Conservation (phyloP, 2,797 vertebrate species). For the Silurus lanzhouensis region DNA sequence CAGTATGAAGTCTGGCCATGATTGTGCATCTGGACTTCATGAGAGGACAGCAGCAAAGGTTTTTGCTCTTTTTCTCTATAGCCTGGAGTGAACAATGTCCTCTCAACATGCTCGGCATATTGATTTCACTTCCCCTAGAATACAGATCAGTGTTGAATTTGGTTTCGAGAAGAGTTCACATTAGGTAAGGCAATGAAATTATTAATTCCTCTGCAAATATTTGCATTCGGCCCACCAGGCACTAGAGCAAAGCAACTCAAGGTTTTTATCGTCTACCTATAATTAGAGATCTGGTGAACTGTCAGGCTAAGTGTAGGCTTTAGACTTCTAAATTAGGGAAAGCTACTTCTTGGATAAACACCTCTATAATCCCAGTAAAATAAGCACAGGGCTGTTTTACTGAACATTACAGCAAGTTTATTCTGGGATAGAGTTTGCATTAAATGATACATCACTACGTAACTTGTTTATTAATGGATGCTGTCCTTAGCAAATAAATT, state of each 20-base stretch:
- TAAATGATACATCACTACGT: too few species aligned
- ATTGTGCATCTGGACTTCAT: constrained; percentile 15
- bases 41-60: neutral
- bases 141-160: neutral
- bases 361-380: neutral
- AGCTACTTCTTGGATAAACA: neutral
- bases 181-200: neutral
- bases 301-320: constrained; percentile 18
- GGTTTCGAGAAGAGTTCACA: constrained; percentile 3
- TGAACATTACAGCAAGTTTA: neutral
- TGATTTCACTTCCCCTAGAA: constrained; percentile 23
- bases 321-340: constrained; percentile 5
- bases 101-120: constrained; percentile 26
- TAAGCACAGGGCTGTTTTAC: neutral
- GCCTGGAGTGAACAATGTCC: neutral
- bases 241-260: neutral
- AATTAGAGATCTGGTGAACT: constrained; percentile 11
- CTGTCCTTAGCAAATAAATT: neutral
- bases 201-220: constrained; percentile 19
- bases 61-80: neutral
- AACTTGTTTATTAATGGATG: neutral
- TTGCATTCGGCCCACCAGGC: constrained; percentile 1
- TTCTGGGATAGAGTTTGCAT: neutral
- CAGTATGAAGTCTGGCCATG: neutral
- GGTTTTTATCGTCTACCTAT: neutral